Conservation (phyloP, 64 coral and sea anemone genomes). For the Dendrophyllia cribrosa region DNA sequence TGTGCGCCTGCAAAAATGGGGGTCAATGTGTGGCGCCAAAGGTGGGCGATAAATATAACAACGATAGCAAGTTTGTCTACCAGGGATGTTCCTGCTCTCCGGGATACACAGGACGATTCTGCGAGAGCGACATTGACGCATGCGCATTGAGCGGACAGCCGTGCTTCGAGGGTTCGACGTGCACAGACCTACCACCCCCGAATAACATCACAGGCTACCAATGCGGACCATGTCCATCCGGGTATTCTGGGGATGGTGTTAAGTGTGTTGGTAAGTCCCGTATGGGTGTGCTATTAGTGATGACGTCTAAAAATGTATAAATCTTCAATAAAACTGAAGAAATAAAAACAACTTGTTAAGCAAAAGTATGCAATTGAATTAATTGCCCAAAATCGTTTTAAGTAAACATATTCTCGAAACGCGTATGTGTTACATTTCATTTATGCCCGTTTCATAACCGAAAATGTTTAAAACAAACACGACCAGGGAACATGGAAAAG, state of each 20-base stretch:
- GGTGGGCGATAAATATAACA: constrained; percentile 9
- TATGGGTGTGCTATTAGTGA: background rate
- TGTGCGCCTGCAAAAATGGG: constrained; percentile 24
- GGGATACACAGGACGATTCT: constrained; percentile 42
- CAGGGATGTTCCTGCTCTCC: background rate
- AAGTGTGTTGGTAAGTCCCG: constrained; percentile 30
- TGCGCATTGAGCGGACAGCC: constrained; percentile 18
- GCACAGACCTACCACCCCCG: constrained; percentile 4
- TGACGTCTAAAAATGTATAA: background rate
- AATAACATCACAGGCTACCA: background rate
- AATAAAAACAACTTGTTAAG: too few species aligned
- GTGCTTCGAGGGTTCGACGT: constrained; percentile 1
- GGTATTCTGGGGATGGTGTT: constrained; percentile 15
- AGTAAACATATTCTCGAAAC: too few species aligned
- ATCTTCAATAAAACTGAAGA: background rate
- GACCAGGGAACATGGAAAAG: too few species aligned
- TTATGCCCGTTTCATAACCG: too few species aligned
- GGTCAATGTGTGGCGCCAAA: constrained; percentile 21
- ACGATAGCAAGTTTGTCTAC: constrained; percentile 25
- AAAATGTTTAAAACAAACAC: too few species aligned
- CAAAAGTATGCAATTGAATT: too few species aligned
- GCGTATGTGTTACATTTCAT: too few species aligned
- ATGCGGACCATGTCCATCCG: constrained; percentile 7
- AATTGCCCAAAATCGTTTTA: too few species aligned
- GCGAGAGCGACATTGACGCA: constrained; percentile 32